Base-by-base conservation (phyloP, 2,888 invertebrate genomes). In the Stenolophus ochropezus region DNA sequence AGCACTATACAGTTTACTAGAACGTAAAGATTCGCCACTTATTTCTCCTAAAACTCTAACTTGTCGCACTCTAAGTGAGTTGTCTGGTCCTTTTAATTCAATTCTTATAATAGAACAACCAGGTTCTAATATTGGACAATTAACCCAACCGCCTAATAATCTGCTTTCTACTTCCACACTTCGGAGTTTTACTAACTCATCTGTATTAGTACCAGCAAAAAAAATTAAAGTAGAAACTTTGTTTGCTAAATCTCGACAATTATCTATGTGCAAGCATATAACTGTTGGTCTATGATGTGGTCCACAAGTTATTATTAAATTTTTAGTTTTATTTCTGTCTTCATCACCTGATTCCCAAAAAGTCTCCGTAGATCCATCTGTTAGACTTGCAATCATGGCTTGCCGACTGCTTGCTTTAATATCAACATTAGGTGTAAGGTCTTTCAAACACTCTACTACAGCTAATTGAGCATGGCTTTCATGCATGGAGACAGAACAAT, bases 281-380 rank as follows among this genome's bases (percentile, higher is more conserved):
- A 96, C 91, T 83, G 92, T 92, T 0, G 96, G 95, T 77, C 92
- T 91, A 53, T 93, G 91, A 82, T 93, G 91, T 82, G 93, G 91
- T 83, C 92, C 89, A 84, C 93, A 93, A 0, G 91, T 91, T n/a
- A 89, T 58, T 78, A 95, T 96, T 25, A 97, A 92, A 86, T 94
- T 94, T 89, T 98, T 98, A 21, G 96, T 94, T 88, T 97, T 97
- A 88, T 97, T 97, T 81, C 96, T 92, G 89, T 99, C 98, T 87
- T 98, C 98, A 86, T 98, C 98, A 0, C 98, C 98, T 47, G 98
- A 98, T 90, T 99, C 99, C 99, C 99, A 99, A 90, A 99, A 99
- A 0, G 99, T 99, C 89, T 99, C 99, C 0, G 98, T 98, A 3
- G 97, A 97, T 86, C 95, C 96, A 88, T 99, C 99, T 0, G 95